A percentile compares a stretch with the other conserved stretches of the same genome.
Evolutionary conservation across 2,888 invertebrate species (phyloP).

Genomic region (Lepidochitona cinerea): DNA sequence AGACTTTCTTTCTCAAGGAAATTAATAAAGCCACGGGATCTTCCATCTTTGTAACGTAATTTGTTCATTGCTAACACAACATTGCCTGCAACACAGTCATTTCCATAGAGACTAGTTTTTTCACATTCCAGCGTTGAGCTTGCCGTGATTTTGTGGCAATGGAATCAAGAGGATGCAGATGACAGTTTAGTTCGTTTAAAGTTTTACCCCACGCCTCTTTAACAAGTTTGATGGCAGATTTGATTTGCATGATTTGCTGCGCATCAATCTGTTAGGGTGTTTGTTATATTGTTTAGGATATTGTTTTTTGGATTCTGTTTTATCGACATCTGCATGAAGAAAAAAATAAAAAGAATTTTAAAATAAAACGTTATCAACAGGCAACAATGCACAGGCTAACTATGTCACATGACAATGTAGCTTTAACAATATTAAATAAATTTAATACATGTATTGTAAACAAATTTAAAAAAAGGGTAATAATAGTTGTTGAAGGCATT

Average conservation of each 20-base stretch:
- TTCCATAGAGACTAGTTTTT: constrained; percentile 4
- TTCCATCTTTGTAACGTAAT: constrained; percentile 12
- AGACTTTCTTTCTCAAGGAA: neutral
- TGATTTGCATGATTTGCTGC: constrained; percentile 16
- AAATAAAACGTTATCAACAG: too few relatives aligned
- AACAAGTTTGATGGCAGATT: constrained; percentile 3
- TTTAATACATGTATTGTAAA: too few relatives aligned
- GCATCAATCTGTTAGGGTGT: neutral
- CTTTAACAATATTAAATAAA: too few relatives aligned
- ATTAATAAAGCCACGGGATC: neutral
- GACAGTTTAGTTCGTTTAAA: constrained; percentile 18
- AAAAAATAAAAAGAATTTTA: too few relatives aligned
- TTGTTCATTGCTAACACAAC: constrained; percentile 18
- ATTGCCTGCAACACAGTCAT: constrained; percentile 15
- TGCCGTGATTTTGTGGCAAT: neutral
- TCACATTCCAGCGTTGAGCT: neutral
- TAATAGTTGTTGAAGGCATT: too few relatives aligned
- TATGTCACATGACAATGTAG: too few relatives aligned
- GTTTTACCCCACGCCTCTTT: neutral
- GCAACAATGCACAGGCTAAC: too few relatives aligned
- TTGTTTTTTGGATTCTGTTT: neutral
- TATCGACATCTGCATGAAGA: too few relatives aligned
- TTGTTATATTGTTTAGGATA: constrained; percentile 2
- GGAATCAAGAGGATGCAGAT: constrained; percentile 10
- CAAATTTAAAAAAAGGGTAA: too few relatives aligned